Evolutionary conservation across 2,888 invertebrate genomes (phyloP).

Genomic region (Sturmia bella): DNA sequence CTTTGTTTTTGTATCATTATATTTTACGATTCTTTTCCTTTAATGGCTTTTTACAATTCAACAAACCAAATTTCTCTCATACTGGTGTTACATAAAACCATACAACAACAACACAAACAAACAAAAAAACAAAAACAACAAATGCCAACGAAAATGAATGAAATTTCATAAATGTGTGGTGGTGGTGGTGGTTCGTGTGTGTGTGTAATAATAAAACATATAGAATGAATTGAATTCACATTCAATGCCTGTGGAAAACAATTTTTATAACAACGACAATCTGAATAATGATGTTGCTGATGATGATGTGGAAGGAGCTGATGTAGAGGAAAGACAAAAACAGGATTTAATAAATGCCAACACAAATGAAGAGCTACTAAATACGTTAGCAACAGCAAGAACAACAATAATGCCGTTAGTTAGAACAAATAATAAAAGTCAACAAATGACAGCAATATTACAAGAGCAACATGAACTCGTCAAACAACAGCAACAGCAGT

Average conservation of each 20-base stretch:
- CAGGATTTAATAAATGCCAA: constrained; percentile 43
- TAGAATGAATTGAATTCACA: constrained; percentile 48
- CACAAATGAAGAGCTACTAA: constrained; percentile 67
- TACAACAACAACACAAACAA: constrained; percentile 24
- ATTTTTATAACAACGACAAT: constrained; percentile 9
- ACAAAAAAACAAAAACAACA: constrained; percentile 35
- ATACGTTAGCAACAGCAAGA: constrained; percentile 55
- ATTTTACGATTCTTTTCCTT: constrained; percentile 68
- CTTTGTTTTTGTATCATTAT: constrained; percentile 27
- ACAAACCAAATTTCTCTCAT: constrained; percentile 36
- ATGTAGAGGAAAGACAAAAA: constrained; percentile 15
- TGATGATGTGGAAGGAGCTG: constrained; percentile 27
- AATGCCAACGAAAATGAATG: constrained; percentile 40
- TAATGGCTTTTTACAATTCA: constrained; percentile 48
- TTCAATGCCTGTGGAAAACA: constrained; percentile 34
- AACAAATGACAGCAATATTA: constrained; percentile 41
- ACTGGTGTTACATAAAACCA: constrained; percentile 10
- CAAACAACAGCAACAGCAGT: constrained; percentile 21
- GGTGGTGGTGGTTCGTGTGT: too few species aligned
- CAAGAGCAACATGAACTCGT: constrained; percentile 64
- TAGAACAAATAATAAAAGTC: constrained; percentile 4
- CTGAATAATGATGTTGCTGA: constrained; percentile 28
- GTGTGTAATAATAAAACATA: constrained; percentile 32
- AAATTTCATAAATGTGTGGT: constrained; percentile 18
- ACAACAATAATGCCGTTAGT: constrained; percentile 56